These are phyloP conservation scores for Philhelius pedissequus DNA, from an alignment of 2,888 invertebrate genomes.

Conservation along the genomic window DNA sequence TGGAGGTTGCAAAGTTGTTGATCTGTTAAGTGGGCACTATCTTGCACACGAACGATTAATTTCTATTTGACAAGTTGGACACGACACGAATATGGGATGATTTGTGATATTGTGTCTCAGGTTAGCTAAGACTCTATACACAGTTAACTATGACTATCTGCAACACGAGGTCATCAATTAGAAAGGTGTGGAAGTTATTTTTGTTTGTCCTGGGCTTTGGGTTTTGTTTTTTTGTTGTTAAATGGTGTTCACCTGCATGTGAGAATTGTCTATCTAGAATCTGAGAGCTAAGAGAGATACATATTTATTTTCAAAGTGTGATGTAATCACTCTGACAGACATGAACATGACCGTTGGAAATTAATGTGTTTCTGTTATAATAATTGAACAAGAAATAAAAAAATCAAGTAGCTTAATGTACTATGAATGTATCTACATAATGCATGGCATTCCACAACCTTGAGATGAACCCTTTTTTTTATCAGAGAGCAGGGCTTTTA, in stretches of 20 bases:
- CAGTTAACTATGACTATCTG: conserved; percentile 30
- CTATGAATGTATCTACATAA: background rate
- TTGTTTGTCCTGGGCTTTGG: conserved; percentile 9
- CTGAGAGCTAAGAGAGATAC: conserved; percentile 3
- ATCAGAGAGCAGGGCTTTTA: conserved; percentile 2
- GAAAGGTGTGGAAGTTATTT: conserved; percentile 52
- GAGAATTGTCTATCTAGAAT: conserved; percentile 5
- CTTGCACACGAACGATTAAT: conserved; percentile 65
- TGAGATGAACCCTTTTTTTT: conserved; percentile 20
- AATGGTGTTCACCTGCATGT: conserved; percentile 35
- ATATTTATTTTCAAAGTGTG: conserved; percentile 40
- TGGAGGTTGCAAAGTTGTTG: conserved; percentile 1
- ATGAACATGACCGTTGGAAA: conserved; percentile 25
- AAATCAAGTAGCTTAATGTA: background rate
- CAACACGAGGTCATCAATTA: conserved; percentile 60
- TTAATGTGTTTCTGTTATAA: conserved; percentile 1
- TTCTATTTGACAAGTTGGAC: conserved; percentile 65
- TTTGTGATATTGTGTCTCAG: conserved; percentile 50
- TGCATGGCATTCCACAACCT: background rate
- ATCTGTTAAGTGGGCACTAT: conserved; percentile 38
- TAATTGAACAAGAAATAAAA: background rate
- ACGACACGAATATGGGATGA: conserved; percentile 66
- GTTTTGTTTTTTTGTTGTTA: background rate
- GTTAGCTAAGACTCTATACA: conserved; percentile 20
- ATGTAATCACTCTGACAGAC: conserved; percentile 28